phyloP scores from a whole-genome alignment of 2,888 invertebrate genomes.

The Empis livida region DNA sequence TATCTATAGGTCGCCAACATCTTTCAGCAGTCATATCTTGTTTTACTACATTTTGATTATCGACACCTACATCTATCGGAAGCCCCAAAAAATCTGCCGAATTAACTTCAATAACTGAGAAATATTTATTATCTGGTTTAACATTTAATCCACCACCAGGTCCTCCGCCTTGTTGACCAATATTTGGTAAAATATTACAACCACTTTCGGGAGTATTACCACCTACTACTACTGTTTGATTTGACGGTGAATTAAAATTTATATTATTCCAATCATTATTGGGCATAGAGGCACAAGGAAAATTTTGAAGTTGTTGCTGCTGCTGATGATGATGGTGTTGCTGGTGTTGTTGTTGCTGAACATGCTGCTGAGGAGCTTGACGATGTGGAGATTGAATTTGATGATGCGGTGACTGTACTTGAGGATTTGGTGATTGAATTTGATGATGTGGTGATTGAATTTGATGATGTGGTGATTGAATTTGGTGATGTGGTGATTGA shows the following conservation, averaged over 20 bases:
- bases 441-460: constrained; percentile 7
- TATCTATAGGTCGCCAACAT: constrained; percentile 1
- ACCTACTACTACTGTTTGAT: not conserved
- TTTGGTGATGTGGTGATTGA: constrained; percentile 19
- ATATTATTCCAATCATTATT: constrained; percentile 22
- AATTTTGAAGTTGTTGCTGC: constrained; percentile 15
- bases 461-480: not conserved
- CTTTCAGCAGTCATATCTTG: constrained; percentile 13
- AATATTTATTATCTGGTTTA: constrained; percentile 31
- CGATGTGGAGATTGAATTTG: not conserved
- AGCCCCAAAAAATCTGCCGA: constrained; percentile 34
- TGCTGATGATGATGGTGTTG: constrained; percentile 6
- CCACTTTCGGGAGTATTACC: not conserved
- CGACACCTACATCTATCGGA: constrained; percentile 26
- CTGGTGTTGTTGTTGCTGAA: constrained; percentile 15
- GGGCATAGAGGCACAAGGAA: constrained; percentile 19
- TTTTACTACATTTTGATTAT: constrained; percentile 6
- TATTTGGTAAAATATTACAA: too few species aligned
- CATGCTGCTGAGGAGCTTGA: constrained; percentile 11
- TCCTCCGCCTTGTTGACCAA: not conserved
- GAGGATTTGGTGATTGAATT: constrained; percentile 12
- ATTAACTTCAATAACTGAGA: constrained; percentile 27
- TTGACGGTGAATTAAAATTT: constrained; percentile 11
- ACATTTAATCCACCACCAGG: constrained; percentile 13
- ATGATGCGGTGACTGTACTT: not conserved